phyloP scores from a whole-genome alignment of 2,888 invertebrate genomes.

The Ectobius pallidus region DNA sequence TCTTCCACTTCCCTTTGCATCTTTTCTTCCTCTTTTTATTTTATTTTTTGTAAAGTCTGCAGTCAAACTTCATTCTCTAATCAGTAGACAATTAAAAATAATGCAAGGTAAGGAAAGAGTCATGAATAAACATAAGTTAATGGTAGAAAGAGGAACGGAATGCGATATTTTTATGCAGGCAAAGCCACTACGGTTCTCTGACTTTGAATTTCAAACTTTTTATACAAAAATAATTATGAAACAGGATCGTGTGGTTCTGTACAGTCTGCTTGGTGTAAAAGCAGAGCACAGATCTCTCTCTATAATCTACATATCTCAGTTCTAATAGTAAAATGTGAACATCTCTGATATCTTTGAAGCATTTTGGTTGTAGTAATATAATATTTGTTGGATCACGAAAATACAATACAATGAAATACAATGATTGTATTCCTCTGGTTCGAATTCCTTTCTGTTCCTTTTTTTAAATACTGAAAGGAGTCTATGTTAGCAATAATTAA shows the following conservation, averaged over 20 bases:
- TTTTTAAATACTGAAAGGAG: too few relatives aligned
- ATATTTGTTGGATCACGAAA: too few relatives aligned
- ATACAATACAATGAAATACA: too few relatives aligned
- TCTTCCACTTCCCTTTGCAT: not conserved
- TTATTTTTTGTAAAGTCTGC: conserved; percentile 9
- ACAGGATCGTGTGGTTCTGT: conserved; percentile 8
- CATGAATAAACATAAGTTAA: conserved; percentile 25
- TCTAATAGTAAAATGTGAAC: too few relatives aligned
- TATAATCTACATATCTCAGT: too few relatives aligned
- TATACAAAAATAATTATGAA: conserved; percentile 19
- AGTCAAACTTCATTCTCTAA: conserved; percentile 17
- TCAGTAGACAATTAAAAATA: conserved; percentile 31
- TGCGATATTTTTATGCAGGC: conserved; percentile 18
- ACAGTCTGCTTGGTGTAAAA: not conserved
- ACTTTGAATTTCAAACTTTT: conserved; percentile 19
- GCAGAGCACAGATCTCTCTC: not conserved
- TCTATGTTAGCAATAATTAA: too few relatives aligned
- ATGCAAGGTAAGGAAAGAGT: conserved; percentile 24
- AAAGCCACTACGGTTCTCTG: conserved; percentile 2
- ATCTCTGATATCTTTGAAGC: too few relatives aligned
- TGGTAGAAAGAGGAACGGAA: conserved; percentile 9
- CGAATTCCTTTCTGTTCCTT: too few relatives aligned
- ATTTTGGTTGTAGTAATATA: too few relatives aligned
- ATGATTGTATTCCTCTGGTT: too few relatives aligned
- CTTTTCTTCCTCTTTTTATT: not conserved